Evolutionary conservation across 2,888 invertebrate species (phyloP).

Genomic region (Nomada flava): DNA sequence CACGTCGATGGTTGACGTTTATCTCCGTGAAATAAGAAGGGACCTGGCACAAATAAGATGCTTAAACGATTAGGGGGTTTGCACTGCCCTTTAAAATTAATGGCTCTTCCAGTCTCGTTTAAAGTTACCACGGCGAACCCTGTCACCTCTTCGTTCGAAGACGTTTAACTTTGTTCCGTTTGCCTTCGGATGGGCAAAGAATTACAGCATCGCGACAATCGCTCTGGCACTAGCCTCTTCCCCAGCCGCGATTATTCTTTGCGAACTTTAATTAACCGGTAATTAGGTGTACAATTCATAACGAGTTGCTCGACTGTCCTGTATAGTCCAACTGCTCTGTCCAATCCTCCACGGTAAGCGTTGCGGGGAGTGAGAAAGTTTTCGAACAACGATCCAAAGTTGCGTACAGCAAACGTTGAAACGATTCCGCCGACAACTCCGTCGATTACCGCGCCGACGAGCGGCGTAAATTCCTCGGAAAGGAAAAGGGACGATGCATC

Average conservation of each 20-base stretch:
- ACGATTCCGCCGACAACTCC: background rate
- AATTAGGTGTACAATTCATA: background rate
- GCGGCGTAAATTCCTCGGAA: background rate
- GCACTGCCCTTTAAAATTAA: conserved; percentile 19
- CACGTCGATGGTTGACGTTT: background rate
- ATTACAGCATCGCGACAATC: background rate
- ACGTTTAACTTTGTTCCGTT: background rate
- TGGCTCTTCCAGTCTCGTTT: background rate
- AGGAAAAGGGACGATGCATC: background rate
- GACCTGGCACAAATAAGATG: background rate
- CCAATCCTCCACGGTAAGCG: no score
- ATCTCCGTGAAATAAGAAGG: background rate
- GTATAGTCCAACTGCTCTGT: no score
- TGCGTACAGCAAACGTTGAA: no score
- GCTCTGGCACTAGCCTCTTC: background rate
- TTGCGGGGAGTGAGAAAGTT: no score
- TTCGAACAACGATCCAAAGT: no score
- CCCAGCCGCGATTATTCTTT: background rate
- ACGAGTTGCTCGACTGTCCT: no score
- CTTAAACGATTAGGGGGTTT: conserved; percentile 8
- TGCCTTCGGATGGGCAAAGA: background rate
- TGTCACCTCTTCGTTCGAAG: background rate
- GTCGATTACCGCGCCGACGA: background rate
- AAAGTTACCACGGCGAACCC: background rate
- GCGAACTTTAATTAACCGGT: background rate